Conservation (phyloP, 2,888 invertebrate species). For the Ophioninae sp. region DNA sequence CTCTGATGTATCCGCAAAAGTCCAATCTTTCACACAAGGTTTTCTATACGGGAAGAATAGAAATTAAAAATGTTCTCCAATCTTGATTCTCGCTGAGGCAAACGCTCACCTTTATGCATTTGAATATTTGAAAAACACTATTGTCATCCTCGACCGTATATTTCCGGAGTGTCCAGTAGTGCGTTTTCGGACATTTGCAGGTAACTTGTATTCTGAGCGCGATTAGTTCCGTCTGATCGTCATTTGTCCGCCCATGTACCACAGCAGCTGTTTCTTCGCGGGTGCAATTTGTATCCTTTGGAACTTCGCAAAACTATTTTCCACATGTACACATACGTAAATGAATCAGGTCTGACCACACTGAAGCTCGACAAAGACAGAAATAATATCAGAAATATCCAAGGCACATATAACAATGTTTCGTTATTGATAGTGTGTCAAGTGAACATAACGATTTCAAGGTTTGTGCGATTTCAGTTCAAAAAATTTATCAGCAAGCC, state of each 20-base stretch:
- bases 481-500: neutral
- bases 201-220: constrained; percentile 81
- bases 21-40: constrained; percentile 83
- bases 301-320: constrained; percentile 82
- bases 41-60: constrained; percentile 74
- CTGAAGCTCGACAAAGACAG: neutral
- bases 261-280: constrained; percentile 79
- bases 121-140: constrained; percentile 78
- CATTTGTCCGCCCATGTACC: constrained; percentile 80
- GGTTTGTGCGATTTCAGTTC: neutral
- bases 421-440: neutral
- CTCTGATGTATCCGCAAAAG: constrained; percentile 85
- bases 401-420: constrained; percentile 32
- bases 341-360: neutral
- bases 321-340: neutral
- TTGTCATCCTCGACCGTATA: constrained; percentile 72
- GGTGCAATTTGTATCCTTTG: constrained; percentile 80
- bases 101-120: constrained; percentile 79
- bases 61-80: constrained; percentile 2
- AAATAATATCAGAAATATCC: constrained; percentile 40
- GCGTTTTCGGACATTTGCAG: constrained; percentile 82
- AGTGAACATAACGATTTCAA: neutral
- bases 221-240: constrained; percentile 77
- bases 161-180: constrained; percentile 82
- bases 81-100: neutral